Percentiles rank a stretch among this genome's conserved stretches.
Conservation (phyloP, 2,113 vertebrate species). For the Anolis carolinensis region DNA sequence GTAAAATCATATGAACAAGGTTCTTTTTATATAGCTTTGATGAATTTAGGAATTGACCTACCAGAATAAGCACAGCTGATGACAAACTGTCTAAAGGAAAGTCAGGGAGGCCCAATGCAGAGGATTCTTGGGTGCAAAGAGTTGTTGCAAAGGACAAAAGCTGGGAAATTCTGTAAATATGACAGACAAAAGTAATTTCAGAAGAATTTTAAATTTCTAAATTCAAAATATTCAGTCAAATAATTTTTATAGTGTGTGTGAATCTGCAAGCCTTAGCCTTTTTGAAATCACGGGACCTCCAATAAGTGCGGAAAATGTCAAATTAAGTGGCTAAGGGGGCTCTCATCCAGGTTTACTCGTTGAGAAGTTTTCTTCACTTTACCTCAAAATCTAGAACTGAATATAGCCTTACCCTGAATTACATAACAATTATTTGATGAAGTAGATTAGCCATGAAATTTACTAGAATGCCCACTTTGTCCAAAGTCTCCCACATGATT, state of each 20-base stretch:
- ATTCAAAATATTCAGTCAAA: neutral
- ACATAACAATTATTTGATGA: neutral
- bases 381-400: neutral
- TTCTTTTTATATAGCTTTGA: neutral
- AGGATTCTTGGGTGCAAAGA: conserved; percentile 94
- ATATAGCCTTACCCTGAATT: neutral
- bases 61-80: conserved; percentile 86
- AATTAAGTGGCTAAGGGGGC: neutral
- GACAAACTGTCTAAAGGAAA: conserved; percentile 93
- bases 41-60: conserved; percentile 69
- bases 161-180: conserved; percentile 86
- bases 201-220: neutral
- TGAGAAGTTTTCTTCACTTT: neutral
- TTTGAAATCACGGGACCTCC: neutral
- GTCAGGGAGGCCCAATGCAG: conserved; percentile 89
- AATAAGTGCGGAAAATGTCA: neutral
- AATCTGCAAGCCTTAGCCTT: neutral
- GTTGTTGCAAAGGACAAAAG: conserved; percentile 92
- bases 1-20: conserved; percentile 9
- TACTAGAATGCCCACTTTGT: neutral
- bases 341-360: neutral
- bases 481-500: neutral
- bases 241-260: neutral
- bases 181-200: conserved; percentile 10
- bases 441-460: neutral